Evolutionary conservation across 2,888 invertebrate genomes (phyloP), one percentile per base, ranked within the genome.

Genomic region (Meiosimyza decipiens): DNA sequence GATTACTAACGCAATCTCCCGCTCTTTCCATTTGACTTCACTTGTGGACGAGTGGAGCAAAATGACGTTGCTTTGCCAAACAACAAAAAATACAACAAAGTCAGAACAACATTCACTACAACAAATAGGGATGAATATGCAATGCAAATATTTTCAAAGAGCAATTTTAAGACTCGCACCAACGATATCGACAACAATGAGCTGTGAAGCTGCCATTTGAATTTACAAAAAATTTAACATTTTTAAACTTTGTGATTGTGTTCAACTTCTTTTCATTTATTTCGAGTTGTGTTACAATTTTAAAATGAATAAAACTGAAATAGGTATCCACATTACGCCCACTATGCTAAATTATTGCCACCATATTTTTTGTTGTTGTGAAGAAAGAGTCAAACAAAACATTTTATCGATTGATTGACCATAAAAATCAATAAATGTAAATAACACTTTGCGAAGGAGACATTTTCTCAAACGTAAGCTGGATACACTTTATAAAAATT

Each of bases 11-110:
- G 11, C 51, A 22, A 60, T 18, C 50, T 13, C 11, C 50, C 22
- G 16, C 54, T 55, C 40, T 55, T 13, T 6, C 50, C 22, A 33
- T 47, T 55, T 16, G 55, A 33, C 60, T 33, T 40, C 54, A 18
- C 7, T 47, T 22, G 47, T 18, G 47, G 16, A 15, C 13, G 16
- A 16, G 7, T 54, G 66, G 64, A 65, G 28, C 50, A 13, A 57
- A 71, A 66, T 72, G 57, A 72, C 73, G 74, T 76, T 75, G 73
- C 63, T 65, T 74, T 69, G 65, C 72, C 74, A 67, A 64, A 73
- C 55, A 65, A 59, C 71, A 74, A 51, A 47, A 67, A 47, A 11
- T 28, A 50, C 18, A 60, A 54, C 54, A 63, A 66, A 51, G 55
- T 18, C 65, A 75, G 63, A 63, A 18, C 33, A 50, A 49, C 40